These are phyloP conservation scores for Heteractis magnifica DNA, from an alignment of 92 coral and sea anemone genomes.

Conservation along the genomic window DNA sequence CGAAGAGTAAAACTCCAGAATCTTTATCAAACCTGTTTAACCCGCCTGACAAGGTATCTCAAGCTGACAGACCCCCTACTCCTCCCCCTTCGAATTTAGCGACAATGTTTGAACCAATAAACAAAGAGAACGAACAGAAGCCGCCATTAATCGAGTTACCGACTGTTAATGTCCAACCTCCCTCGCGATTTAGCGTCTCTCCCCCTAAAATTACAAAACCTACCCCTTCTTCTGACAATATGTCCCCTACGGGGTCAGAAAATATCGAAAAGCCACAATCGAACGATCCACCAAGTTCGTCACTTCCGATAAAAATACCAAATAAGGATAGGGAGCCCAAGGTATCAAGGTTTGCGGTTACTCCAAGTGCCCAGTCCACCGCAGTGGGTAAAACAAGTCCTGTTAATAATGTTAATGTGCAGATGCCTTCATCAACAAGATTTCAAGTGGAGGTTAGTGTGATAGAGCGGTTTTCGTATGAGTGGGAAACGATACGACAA, in stretches of 20 bases:
- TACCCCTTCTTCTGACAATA: neutral
- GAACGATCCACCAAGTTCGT: neutral
- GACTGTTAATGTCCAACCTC: neutral
- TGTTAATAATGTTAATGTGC: neutral
- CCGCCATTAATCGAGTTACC: neutral
- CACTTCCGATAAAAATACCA: neutral
- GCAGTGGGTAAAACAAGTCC: neutral
- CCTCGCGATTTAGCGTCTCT: neutral
- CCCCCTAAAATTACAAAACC: neutral
- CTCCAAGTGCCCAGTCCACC: conserved; percentile 8
- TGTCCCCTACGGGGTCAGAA: neutral
- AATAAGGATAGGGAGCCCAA: conserved; percentile 7
- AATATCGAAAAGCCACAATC: neutral
- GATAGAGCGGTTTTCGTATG: neutral
- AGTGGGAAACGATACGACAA: too few relatives aligned
- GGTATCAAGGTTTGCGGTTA: conserved; percentile 25
- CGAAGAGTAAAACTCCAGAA: conserved; percentile 5
- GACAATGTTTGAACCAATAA: neutral
- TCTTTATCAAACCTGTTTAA: conserved; percentile 16
- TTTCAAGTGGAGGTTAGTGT: conserved; percentile 8
- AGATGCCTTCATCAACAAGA: neutral
- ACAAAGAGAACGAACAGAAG: neutral
- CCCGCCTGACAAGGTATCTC: neutral
- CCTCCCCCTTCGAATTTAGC: neutral
- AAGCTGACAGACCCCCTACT: neutral